Evolutionary conservation across 2,888 invertebrate genomes (phyloP), one percentile per base, ranked within the genome.

Genomic region (Crepidodera aurea): DNA sequence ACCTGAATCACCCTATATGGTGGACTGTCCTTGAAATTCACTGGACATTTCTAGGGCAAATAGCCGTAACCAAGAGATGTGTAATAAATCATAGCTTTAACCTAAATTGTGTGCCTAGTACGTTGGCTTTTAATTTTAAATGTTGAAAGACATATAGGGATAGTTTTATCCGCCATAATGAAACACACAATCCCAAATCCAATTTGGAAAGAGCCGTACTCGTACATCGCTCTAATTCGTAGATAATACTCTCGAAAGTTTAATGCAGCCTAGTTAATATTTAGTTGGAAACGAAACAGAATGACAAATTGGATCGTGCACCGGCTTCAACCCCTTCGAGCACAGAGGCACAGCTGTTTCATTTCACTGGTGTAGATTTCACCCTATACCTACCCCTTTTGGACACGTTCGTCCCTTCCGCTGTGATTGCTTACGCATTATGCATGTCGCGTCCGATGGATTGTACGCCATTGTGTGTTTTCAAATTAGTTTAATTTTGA

Each of bases 381-480:
- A 66, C 57, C 57, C 57, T 19, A 13, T 34, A 19, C 22, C 39
- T 7, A 57, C 70, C 69, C 66, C 44, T 39, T 68, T 66, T 58
- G 69, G 66, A 72, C 73, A 71, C 71, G 72, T 68, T 68, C 69
- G 68, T 71, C 70, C 69, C 72, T 70, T 71, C 69, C 67, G 71
- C 66, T 68, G 72, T 78, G 78, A 79, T 79, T 79, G 79, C 81
- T 81, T 79, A 81, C 80, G 77, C 79, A 81, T 81, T 81, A 81
- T 81, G 80, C 80, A 81, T 80, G 80, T 79, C 79, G 78, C 78
- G 78, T 79, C 72, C 73, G 71, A 58, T 57, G 37, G 60, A 61
- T 56, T 61, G 62, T 60, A 67, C 65, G 67, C 56, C 57, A 57
- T 57, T 39, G 37, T 50, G 37, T 50, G 57, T 53, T 69, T 68